Evolutionary conservation across 2,888 invertebrate species (phyloP).

Genomic region (Hartigia nigra): DNA sequence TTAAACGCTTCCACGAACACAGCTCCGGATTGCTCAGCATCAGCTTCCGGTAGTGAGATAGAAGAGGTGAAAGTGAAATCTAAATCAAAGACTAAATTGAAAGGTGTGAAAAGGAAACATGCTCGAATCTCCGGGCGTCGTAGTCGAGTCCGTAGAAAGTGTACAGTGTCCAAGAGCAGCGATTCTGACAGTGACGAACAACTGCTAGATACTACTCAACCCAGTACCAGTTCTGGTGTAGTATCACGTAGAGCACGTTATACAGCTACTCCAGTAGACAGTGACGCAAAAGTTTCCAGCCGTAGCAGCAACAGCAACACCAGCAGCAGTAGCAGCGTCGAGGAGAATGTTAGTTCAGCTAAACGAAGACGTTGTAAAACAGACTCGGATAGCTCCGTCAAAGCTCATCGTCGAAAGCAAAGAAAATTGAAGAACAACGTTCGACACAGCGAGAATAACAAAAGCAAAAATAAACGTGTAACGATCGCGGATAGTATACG

Average conservation of each 20-base stretch:
- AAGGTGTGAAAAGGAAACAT: conserved; percentile 52
- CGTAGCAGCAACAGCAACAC: conserved; percentile 39
- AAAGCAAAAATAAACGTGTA: conserved; percentile 39
- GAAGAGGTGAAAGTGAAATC: conserved; percentile 27
- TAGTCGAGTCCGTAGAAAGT: conserved; percentile 46
- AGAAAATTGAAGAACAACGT: conserved; percentile 39
- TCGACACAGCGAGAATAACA: conserved; percentile 25
- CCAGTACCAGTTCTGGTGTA: conserved; percentile 61
- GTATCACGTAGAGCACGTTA: conserved; percentile 50
- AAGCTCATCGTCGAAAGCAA: conserved; percentile 35
- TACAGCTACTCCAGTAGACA: conserved; percentile 31
- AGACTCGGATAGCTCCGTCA: conserved; percentile 42
- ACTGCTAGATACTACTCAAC: conserved; percentile 53
- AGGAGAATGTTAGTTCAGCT: conserved; percentile 22
- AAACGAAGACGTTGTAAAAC: conserved; percentile 43
- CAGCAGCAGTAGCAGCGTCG: conserved; percentile 17
- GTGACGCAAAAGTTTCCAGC: conserved; percentile 37
- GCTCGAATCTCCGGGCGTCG: conserved; percentile 33
- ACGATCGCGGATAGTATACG: conserved; percentile 33
- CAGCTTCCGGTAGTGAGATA: conserved; percentile 23
- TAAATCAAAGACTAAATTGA: conserved; percentile 48
- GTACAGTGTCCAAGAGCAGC: conserved; percentile 31
- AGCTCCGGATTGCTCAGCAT: conserved; percentile 26
- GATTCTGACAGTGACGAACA: conserved; percentile 46
- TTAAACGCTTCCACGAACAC: conserved; percentile 27